A percentile compares a stretch with the other conserved stretches of the same genome.
Evolutionary conservation across 2,113 vertebrate species (phyloP).

Genomic region (Ardeotis arabs): DNA sequence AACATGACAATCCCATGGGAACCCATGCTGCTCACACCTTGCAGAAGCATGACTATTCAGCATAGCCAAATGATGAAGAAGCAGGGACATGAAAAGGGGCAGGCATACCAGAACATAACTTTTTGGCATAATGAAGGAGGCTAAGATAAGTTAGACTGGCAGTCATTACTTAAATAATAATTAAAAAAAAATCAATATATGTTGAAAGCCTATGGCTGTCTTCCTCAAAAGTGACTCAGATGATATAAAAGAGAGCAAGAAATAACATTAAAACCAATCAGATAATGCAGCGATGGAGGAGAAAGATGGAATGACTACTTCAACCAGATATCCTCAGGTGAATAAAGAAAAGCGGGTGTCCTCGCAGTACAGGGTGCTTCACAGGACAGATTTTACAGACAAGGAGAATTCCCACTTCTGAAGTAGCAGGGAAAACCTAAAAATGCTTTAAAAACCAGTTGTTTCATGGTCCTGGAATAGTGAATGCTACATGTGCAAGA

Average conservation of each 20-base stretch:
- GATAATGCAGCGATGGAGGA: neutral
- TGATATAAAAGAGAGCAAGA: neutral
- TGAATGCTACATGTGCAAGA: rapidly evolving
- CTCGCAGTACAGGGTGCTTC: neutral
- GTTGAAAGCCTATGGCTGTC: neutral
- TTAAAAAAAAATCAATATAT: neutral
- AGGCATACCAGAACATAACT: neutral
- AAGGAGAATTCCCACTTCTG: neutral
- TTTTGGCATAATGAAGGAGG: neutral
- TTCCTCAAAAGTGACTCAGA: neutral
- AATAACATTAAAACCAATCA: neutral
- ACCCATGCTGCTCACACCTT: neutral
- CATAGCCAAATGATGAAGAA: neutral
- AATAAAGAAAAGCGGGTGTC: neutral
- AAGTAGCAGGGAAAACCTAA: neutral
- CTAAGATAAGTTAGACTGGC: neutral
- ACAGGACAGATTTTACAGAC: neutral
- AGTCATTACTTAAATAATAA: neutral
- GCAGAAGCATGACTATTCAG: neutral
- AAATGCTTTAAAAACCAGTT: neutral
- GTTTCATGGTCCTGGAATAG: neutral
- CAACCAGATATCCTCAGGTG: neutral
- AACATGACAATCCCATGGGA: neutral
- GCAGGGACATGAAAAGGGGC: neutral
- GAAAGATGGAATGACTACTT: neutral